Evolutionary conservation across 2,797 vertebrate species (phyloP), one percentile per base, ranked within the genome.

Genomic region (Xenentodon cancila): DNA sequence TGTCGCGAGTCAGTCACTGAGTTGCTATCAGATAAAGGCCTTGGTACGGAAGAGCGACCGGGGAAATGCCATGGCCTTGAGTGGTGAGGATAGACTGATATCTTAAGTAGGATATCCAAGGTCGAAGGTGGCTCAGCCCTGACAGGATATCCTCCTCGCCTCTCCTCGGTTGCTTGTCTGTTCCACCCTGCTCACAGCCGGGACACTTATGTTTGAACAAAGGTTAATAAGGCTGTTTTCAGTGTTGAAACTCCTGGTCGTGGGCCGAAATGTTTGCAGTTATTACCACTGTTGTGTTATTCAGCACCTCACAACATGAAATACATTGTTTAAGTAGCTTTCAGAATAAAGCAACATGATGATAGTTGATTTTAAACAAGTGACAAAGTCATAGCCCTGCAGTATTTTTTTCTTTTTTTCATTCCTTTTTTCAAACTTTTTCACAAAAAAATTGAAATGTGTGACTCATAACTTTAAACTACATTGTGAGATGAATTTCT

Each of bases 71-170:
- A 20, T 9, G 58, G 53, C 83, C 79, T 85, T 86, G 85, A 5
- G 32, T 65, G 57, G 46, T 34, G 50, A 69, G 69, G 21, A 8
- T 34, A 56, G 58, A 53, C 51, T 47, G 51, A 62, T 84, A 75
- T 84, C 80, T 77, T 64, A 53, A 87, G 71, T 68, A 84, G 90
- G 89, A 93, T 89, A 86, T 93, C 89, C 86, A 51, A 71, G 82
- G 88, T 89, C 80, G 80, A 68, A 88, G 86, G 80, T 88, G 68
- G 21, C 32, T 5, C 44, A 4, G 58, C 52, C 25, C 66, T 58
- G 47, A 55, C 85, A 92, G 92, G 92, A 93, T 89, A 84, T 93
- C 91, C 92, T 76, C 20, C 40, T 61, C 56, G 76, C 73, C 52
- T 68, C 43, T 50, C 1, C 53, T 52, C 53, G 48, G 32, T 47